Conservation (phyloP, 2,113 vertebrate genomes). For the Morone chrysops region DNA sequence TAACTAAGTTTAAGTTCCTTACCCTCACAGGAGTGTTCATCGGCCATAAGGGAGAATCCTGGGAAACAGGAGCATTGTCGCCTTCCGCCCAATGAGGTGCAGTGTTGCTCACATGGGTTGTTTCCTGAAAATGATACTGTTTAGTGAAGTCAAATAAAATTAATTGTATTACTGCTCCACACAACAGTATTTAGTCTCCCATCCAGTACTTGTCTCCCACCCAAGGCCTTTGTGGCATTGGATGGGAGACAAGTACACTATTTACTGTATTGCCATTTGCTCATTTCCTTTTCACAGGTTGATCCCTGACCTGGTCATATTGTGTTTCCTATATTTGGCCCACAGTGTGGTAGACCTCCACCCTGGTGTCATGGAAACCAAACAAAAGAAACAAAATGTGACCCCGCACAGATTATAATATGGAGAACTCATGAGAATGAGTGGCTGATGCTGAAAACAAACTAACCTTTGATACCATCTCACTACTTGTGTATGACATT, state of each 20-base stretch:
- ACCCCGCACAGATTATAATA: conserved; percentile 16
- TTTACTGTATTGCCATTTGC: conserved; percentile 37
- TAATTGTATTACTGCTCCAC: neutral
- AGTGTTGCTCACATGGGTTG: conserved; percentile 88
- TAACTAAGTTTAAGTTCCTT: conserved; percentile 46
- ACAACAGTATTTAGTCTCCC: conserved; percentile 5
- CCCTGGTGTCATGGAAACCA: conserved; percentile 65
- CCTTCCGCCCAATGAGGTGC: conserved; percentile 78
- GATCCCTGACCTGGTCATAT: conserved; percentile 60
- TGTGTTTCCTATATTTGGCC: conserved; percentile 57
- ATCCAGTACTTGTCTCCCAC: no score
- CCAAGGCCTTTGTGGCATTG: conserved; percentile 18
- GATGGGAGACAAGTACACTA: conserved; percentile 14
- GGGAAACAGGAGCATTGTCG: conserved; percentile 88
- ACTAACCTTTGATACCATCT: conserved; percentile 54
- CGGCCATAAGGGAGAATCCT: conserved; percentile 87
- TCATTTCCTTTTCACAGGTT: conserved; percentile 63
- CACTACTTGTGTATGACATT: conserved; percentile 50
- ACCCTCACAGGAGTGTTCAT: conserved; percentile 90
- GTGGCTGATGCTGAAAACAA: conserved; percentile 46
- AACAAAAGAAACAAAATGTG: conserved; percentile 60
- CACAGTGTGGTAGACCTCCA: conserved; percentile 52
- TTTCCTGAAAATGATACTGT: conserved; percentile 79
- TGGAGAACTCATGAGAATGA: conserved; percentile 22
- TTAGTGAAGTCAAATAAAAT: conserved; percentile 26